Base-by-base conservation (phyloP, 2,888 invertebrate genomes). In the Calameuta pallipes region DNA sequence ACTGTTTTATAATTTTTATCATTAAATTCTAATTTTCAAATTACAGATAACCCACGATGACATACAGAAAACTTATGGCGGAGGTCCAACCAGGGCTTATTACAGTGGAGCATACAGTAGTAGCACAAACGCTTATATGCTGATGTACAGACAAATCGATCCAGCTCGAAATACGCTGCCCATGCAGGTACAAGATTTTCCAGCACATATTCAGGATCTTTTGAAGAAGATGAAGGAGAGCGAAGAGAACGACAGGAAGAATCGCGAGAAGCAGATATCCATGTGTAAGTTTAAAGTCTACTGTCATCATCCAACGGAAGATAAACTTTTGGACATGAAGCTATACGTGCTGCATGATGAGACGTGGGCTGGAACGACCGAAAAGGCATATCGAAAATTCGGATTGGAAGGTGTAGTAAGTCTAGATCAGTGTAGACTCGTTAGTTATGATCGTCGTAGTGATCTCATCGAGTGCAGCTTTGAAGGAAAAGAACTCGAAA, bases 121-220 rank as follows among this genome's bases (percentile, higher is more conserved):
- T 77, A 97, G 96, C 87, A 96, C 97, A 74, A 97, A 97, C 91
- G 97, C 97, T 0, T 97, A 97, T 88, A 97, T 97, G 97, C 93
- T 98, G 78, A 97, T 97, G 96, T 98, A 97, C 89, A 93, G 97
- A 75, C 96, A 96, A 91, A 94, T 95, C 74, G 95, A 96, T 90
- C 92, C 93, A 74, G 92, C 93, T 74, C 92, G 94, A 36, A 96
- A 96, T 88, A 92, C 93, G 79, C 90, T 93, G n/a, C 94, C 94
- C 2, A 94, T 95, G 88, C 93, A 93, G 73, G 92, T 92, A 0
- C 93, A 94, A n/a, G 94, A 96, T 68, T 96, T 97, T 86, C 97
- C 97, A 0, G 92, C 93, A 69, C 96, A 97, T 89, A 95, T 97
- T 76, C 93, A 94, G 90, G 92, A 93, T 36, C 91, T 96, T 76